A percentile compares a stretch with the other conserved stretches of the same genome.
These are phyloP conservation scores for Opisthocomus hoazin DNA, from an alignment of 2,113 vertebrate genomes.

Conservation along the genomic window DNA sequence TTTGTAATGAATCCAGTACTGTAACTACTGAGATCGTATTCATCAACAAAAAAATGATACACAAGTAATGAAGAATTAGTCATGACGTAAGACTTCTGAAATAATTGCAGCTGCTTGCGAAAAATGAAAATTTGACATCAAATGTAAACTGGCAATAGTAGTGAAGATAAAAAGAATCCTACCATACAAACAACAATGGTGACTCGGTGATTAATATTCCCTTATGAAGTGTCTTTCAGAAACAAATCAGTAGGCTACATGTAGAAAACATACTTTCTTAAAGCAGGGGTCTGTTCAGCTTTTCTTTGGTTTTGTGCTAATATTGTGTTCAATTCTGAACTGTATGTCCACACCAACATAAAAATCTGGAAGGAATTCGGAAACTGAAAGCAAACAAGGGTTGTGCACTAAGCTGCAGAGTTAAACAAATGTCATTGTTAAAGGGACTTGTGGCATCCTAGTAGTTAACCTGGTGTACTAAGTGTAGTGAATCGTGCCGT, in stretches of 20 bases:
- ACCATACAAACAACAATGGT: not conserved
- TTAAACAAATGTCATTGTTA: not conserved
- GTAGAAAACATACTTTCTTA: not conserved
- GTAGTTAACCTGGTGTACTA: not conserved
- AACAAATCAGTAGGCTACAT: not conserved
- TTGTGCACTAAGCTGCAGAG: not conserved
- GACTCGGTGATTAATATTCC: not conserved
- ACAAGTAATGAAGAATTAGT: not conserved
- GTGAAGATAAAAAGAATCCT: not conserved
- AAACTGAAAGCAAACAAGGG: not conserved
- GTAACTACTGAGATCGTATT: not conserved
- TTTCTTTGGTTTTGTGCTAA: not conserved
- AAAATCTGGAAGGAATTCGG: not conserved
- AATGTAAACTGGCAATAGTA: not conserved
- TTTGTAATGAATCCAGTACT: not conserved
- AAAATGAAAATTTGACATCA: not conserved
- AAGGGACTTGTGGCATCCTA: not conserved
- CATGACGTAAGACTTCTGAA: not conserved
- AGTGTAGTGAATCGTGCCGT: not conserved
- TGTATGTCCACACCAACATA: not conserved
- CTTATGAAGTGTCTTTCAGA: not conserved
- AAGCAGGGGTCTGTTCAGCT: not conserved
- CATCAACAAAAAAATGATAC: not conserved
- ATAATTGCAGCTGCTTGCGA: not conserved
- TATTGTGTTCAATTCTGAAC: not conserved